A percentile compares a stretch with the other conserved stretches of the same genome.
phyloP scores from a whole-genome alignment of 1,140 invertebrate species.

The Microplitis demolitor region DNA sequence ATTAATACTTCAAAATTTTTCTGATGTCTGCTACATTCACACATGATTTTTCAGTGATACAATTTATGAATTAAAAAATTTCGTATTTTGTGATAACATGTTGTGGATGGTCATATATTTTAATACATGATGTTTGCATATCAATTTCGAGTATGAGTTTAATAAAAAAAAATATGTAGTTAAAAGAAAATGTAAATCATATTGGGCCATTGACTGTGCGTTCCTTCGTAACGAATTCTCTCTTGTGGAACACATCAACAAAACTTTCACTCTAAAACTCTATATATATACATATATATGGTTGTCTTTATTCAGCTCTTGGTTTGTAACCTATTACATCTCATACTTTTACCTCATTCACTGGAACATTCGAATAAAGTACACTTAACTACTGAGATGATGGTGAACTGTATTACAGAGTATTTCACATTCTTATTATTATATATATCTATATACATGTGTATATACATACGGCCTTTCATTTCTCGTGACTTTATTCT shows the following conservation, averaged over 20 bases:
- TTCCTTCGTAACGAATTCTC: constrained; percentile 3
- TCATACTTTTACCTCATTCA: neutral
- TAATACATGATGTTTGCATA: no score
- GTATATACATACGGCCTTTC: constrained; percentile 26
- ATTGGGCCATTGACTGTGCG: constrained; percentile 29
- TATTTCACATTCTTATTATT: constrained; percentile 5
- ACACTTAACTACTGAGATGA: neutral
- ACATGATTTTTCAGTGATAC: no score
- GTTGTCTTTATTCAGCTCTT: no score
- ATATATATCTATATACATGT: no score
- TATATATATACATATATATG: no score
- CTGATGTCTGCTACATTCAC: no score
- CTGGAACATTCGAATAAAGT: neutral
- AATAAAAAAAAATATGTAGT: neutral
- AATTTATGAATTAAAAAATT: no score
- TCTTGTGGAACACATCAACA: neutral
- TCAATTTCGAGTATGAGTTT: neutral
- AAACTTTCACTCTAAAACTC: constrained; percentile 21
- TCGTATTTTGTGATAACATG: no score
- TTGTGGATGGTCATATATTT: no score
- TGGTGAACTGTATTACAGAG: neutral
- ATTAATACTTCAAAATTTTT: no score
- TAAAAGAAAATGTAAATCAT: constrained; percentile 16
- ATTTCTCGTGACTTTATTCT: constrained; percentile 24
- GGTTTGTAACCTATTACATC: neutral